Percentiles rank a stretch among this genome's conserved stretches.
phyloP scores from a whole-genome alignment of 1,140 invertebrate species.

The Coptotermes formosanus region DNA sequence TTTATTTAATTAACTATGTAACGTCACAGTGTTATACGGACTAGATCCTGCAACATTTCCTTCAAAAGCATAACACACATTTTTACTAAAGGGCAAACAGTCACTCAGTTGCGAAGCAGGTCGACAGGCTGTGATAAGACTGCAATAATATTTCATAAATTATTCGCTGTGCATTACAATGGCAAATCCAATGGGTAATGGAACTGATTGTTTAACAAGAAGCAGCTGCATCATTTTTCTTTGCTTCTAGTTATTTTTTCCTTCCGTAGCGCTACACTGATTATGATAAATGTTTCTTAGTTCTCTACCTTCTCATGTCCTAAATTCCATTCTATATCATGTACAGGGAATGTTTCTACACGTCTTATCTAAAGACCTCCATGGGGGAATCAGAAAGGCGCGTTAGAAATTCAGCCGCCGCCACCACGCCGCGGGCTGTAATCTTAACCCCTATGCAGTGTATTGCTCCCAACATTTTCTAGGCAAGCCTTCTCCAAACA shows the following conservation, averaged over 20 bases:
- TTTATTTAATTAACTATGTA: neutral
- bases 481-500: neutral
- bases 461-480: neutral
- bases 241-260: neutral
- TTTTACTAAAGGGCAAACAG: neutral
- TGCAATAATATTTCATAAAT: neutral
- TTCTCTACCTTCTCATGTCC: neutral
- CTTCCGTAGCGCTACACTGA: neutral
- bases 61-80: neutral
- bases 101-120: neutral
- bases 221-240: neutral
- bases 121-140: neutral
- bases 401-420: neutral
- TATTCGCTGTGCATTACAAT: neutral
- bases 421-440: neutral
- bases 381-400: neutral
- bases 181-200: neutral
- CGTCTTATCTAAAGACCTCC: neutral
- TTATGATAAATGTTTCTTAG: slow-evolving; percentile 5
- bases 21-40: neutral
- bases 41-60: neutral
- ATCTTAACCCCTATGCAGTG: neutral
- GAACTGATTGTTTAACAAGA: neutral
- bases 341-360: neutral
- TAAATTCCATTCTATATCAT: neutral